A percentile compares a stretch with the other conserved stretches of the same genome.
Conservation (phyloP, 1,140 invertebrate species). For the Zaprionus davidi region DNA sequence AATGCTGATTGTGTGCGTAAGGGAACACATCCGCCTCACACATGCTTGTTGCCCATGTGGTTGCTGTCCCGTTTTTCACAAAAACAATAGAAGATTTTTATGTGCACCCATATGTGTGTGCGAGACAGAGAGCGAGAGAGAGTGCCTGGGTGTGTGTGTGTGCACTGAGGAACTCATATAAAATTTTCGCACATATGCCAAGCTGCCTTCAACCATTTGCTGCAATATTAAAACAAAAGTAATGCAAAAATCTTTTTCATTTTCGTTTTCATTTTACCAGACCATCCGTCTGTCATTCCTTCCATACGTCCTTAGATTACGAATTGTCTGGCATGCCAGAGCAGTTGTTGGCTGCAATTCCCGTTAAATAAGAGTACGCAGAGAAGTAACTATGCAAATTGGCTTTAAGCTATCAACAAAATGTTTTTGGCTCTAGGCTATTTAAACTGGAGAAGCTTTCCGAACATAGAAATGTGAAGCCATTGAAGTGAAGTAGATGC, state of each 20-base stretch:
- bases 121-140: neutral
- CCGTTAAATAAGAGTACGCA: conserved; percentile 1
- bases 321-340: conserved; percentile 39
- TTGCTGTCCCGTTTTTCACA: conserved; percentile 56
- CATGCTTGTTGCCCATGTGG: conserved; percentile 57
- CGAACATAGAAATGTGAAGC: neutral
- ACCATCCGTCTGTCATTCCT: conserved; percentile 9
- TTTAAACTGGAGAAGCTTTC: neutral
- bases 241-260: conserved; percentile 62
- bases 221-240: conserved; percentile 79
- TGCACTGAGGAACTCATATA: conserved; percentile 55
- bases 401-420: conserved; percentile 30
- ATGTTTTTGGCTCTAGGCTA: neutral
- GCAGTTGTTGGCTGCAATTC: conserved; percentile 19
- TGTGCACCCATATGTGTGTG: conserved; percentile 20
- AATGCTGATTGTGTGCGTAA: conserved; percentile 12
- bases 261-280: conserved; percentile 28
- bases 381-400: conserved; percentile 12
- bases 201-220: conserved; percentile 68
- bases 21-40: conserved; percentile 52
- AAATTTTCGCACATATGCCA: conserved; percentile 76
- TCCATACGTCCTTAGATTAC: conserved; percentile 48
- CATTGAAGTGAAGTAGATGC: neutral
- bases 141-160: conserved; percentile 15
- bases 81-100: conserved; percentile 68